Evolutionary conservation across 2,113 vertebrate genomes (phyloP).

Genomic region (Manacus vitellinus): DNA sequence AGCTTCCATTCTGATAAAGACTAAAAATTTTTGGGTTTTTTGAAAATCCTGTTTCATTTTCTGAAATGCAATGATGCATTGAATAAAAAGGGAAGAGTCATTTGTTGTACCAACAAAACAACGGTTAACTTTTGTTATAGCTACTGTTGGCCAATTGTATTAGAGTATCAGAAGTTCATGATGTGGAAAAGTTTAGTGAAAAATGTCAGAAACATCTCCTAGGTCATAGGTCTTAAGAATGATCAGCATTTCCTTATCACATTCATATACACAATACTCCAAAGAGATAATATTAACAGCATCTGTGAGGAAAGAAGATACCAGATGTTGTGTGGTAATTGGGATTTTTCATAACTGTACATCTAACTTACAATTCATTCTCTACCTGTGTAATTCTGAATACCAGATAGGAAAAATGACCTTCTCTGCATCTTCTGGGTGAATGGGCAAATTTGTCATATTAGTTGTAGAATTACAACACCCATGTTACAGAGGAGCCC

Average conservation of each 20-base stretch:
- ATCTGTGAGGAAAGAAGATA: neutral
- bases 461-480: neutral
- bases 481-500: neutral
- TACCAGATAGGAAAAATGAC: neutral
- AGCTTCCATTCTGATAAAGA: neutral
- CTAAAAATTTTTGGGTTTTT: accelerated
- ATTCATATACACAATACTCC: neutral
- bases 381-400: neutral
- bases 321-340: accelerated
- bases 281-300: neutral
- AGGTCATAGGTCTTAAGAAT: neutral
- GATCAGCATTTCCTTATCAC: neutral
- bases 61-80: neutral
- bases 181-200: neutral
- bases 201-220: neutral
- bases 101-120: neutral
- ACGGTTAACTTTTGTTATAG: neutral
- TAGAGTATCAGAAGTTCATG: neutral
- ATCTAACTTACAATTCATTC: neutral
- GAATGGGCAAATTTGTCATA: neutral
- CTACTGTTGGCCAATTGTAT: neutral
- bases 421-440: neutral
- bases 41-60: neutral
- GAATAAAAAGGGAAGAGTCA: neutral
- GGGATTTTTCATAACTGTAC: neutral